Conservation (phyloP, 1,140 invertebrate species). For the Choristoneura fumiferana region DNA sequence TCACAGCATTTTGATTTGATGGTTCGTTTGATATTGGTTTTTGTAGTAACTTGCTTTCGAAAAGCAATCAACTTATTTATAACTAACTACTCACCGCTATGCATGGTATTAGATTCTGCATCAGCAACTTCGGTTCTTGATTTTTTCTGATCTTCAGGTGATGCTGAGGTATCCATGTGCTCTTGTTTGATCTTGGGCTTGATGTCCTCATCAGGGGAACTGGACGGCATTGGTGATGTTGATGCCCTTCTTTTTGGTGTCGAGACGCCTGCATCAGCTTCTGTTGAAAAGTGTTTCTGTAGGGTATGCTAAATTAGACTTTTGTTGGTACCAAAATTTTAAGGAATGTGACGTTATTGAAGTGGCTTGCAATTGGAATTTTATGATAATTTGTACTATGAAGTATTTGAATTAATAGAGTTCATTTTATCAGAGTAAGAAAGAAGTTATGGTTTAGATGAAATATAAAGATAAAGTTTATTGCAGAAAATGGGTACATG, state of each 20-base stretch:
- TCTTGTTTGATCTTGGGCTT: conserved; percentile 88
- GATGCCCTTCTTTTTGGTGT: conserved; percentile 82
- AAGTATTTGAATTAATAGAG: too few relatives aligned
- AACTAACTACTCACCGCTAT: conserved; percentile 92
- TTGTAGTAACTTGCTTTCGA: too few relatives aligned
- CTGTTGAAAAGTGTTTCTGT: conserved; percentile 27
- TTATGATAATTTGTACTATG: not conserved
- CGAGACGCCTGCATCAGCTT: conserved; percentile 77
- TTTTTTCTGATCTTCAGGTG: conserved; percentile 83
- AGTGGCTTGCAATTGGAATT: too few relatives aligned
- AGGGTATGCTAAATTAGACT: not conserved
- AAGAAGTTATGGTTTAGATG: too few relatives aligned
- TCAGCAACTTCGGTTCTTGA: conserved; percentile 89
- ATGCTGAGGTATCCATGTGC: conserved; percentile 80
- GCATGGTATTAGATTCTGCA: conserved; percentile 92
- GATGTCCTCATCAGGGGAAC: conserved; percentile 82
- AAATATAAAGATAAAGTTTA: too few relatives aligned
- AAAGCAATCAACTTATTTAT: too few relatives aligned
- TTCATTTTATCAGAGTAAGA: too few relatives aligned
- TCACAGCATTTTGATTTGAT: too few relatives aligned
- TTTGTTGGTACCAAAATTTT: too few relatives aligned
- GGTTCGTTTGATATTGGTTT: too few relatives aligned
- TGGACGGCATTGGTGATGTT: conserved; percentile 81
- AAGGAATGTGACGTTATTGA: too few relatives aligned
- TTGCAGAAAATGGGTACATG: too few relatives aligned